These are phyloP conservation scores for Dolichoris vasculosae DNA, from an alignment of 1,140 invertebrate genomes.

Conservation along the genomic window DNA sequence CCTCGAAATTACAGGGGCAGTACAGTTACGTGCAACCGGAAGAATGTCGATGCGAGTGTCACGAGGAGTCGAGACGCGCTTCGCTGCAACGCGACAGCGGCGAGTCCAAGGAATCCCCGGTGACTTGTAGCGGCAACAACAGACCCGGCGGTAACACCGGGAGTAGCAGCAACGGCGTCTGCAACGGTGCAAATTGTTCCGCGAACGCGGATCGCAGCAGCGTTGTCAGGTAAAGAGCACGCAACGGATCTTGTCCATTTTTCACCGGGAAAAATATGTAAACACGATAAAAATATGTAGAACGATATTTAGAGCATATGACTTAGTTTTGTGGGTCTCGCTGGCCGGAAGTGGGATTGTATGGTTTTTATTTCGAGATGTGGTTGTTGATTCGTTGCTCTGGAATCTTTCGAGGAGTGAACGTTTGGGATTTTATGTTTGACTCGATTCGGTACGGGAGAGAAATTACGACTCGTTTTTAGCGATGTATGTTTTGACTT, in stretches of 20 bases:
- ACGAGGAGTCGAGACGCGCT: constrained; percentile 76
- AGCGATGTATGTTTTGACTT: no score
- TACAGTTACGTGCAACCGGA: constrained; percentile 89
- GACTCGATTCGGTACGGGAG: neutral
- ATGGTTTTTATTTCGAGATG: neutral
- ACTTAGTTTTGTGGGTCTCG: neutral
- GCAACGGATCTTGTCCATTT: constrained; percentile 47
- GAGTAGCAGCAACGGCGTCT: constrained; percentile 39
- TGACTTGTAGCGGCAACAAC: constrained; percentile 58
- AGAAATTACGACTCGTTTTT: no score
- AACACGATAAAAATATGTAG: neutral
- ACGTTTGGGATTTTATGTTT: neutral
- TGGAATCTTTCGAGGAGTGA: neutral
- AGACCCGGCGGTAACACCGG: constrained; percentile 1
- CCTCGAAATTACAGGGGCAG: constrained; percentile 51
- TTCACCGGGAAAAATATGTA: constrained; percentile 33
- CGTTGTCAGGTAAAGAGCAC: constrained; percentile 68
- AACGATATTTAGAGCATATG: neutral
- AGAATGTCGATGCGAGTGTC: constrained; percentile 87
- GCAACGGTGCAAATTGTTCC: constrained; percentile 59
- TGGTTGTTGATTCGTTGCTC: neutral
- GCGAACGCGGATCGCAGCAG: constrained; percentile 59
- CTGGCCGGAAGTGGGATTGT: neutral
- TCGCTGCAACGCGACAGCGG: constrained; percentile 59
- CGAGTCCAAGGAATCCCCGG: constrained; percentile 47